Evolutionary conservation across 1,140 invertebrate species (phyloP).

Genomic region (Diploscapter pachys): DNA sequence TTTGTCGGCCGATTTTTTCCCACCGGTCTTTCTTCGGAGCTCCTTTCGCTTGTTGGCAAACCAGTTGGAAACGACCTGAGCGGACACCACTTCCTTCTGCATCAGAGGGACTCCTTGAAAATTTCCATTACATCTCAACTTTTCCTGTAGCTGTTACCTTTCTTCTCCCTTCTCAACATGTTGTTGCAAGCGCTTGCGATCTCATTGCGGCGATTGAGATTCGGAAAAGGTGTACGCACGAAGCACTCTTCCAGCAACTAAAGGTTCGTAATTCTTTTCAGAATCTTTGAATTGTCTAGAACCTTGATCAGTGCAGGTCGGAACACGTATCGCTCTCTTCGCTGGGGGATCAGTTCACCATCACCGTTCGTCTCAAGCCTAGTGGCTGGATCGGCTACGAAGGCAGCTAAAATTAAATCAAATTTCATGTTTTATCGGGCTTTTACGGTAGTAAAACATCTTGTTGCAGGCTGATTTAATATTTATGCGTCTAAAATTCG

Average conservation of each 20-base stretch:
- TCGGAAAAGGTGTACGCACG: slow-evolving; percentile 47
- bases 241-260: slow-evolving; percentile 42
- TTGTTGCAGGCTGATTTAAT: background rate
- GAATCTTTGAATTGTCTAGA: slow-evolving; percentile 3
- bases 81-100: slow-evolving; percentile 58
- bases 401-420: slow-evolving; percentile 32
- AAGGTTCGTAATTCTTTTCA: too few relatives aligned
- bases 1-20: background rate
- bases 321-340: slow-evolving; percentile 57
- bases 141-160: slow-evolving; percentile 32
- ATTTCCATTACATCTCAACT: slow-evolving; percentile 2
- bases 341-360: slow-evolving; percentile 56
- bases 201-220: slow-evolving; percentile 45
- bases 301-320: slow-evolving; percentile 50
- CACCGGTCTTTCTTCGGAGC: slow-evolving; percentile 43
- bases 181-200: slow-evolving; percentile 52
- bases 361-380: slow-evolving; percentile 55
- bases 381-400: slow-evolving; percentile 51
- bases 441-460: background rate
- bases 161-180: slow-evolving; percentile 49
- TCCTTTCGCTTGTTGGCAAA: slow-evolving; percentile 59
- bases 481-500: background rate
- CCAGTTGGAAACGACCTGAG: slow-evolving; percentile 57
- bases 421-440: background rate
- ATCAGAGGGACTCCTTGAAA: slow-evolving; percentile 49